phyloP scores from a whole-genome alignment of 2,888 invertebrate species.

The Dryomyza anilis region DNA sequence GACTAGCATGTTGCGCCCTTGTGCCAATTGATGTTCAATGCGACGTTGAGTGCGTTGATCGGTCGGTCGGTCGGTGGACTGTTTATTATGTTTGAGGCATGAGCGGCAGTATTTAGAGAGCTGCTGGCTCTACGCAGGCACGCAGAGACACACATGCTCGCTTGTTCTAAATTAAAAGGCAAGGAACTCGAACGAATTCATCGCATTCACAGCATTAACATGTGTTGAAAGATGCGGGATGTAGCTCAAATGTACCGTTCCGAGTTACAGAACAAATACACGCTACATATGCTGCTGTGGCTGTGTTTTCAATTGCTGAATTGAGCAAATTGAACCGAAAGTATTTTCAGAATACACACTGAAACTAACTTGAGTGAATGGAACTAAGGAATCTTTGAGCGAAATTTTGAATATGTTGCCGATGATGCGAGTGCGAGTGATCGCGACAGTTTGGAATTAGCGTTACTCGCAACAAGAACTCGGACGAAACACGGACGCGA shows the following conservation, averaged over 20 bases:
- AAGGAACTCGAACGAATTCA: too few relatives aligned
- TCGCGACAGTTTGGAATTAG: too few relatives aligned
- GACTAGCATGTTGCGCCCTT: constrained; percentile 5
- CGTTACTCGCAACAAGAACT: too few relatives aligned
- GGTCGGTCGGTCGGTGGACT: too few relatives aligned
- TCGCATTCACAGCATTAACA: constrained; percentile 11
- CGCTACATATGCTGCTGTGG: neutral
- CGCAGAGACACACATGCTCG: constrained; percentile 19
- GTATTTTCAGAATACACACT: constrained; percentile 17
- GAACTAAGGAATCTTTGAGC: constrained; percentile 52
- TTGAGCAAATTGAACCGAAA: constrained; percentile 12
- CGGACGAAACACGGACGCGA: too few relatives aligned
- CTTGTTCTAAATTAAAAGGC: neutral
- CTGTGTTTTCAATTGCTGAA: constrained; percentile 26
- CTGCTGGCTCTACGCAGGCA: constrained; percentile 11
- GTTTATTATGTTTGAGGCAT: constrained; percentile 16
- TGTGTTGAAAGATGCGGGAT: constrained; percentile 33
- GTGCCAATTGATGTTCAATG: neutral
- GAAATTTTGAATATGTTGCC: too few relatives aligned
- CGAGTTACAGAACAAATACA: too few relatives aligned
- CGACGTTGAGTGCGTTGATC: constrained; percentile 2
- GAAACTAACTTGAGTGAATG: constrained; percentile 21
- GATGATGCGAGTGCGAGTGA: too few relatives aligned
- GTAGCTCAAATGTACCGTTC: constrained; percentile 24
- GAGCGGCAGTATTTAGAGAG: constrained; percentile 1